Percentiles rank a stretch among this genome's conserved stretches.
phyloP scores from a whole-genome alignment of 2,113 vertebrate genomes.

The Petroica traversi region DNA sequence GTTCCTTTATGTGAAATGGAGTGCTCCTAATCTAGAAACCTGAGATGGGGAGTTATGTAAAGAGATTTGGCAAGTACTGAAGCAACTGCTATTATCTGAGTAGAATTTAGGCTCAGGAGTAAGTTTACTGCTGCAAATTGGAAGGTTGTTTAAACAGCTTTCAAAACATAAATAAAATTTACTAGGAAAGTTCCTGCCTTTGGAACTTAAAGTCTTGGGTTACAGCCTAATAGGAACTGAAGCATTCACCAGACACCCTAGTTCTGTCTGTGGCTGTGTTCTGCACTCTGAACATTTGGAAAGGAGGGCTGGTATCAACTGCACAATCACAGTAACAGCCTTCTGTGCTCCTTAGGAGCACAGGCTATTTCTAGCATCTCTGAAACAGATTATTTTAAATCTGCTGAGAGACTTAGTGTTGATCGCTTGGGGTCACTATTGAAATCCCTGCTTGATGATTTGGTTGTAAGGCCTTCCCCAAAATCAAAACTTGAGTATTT shows the following conservation, averaged over 20 bases:
- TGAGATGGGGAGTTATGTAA: constrained; percentile 54
- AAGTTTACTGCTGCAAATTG: background rate
- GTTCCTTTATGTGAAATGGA: constrained; percentile 7
- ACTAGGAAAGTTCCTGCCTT: background rate
- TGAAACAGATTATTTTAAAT: constrained; percentile 56
- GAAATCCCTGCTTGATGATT: background rate
- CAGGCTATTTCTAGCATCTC: constrained; percentile 22
- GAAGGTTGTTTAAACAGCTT: background rate
- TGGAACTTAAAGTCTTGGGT: background rate
- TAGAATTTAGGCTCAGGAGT: background rate
- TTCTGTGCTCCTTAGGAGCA: background rate
- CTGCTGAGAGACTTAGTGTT: constrained; percentile 36
- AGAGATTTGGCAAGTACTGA: constrained; percentile 35
- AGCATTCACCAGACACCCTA: background rate
- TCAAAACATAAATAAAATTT: background rate
- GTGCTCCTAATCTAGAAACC: constrained; percentile 60
- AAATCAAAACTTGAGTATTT: background rate
- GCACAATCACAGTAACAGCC: background rate
- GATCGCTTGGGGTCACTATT: background rate
- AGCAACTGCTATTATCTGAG: constrained; percentile 23
- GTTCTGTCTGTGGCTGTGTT: background rate
- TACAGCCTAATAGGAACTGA: background rate
- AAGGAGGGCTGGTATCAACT: background rate
- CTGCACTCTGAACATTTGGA: background rate
- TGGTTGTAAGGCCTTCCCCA: background rate